Evolutionary conservation across 1,140 invertebrate genomes (phyloP).

Genomic region (Cylas formicarius): DNA sequence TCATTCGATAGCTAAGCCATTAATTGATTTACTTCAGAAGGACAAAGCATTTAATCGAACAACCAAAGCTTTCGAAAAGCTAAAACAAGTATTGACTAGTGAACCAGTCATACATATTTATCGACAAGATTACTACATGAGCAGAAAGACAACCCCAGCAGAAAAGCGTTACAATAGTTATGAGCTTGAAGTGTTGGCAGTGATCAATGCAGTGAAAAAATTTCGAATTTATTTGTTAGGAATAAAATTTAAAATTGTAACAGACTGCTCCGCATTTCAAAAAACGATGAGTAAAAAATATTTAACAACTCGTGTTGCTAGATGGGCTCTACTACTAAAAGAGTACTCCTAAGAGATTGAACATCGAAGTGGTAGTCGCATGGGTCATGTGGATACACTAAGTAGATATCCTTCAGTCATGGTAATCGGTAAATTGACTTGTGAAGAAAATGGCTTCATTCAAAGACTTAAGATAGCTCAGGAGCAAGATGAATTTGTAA

Average conservation of each 20-base stretch:
- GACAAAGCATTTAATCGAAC: constrained; percentile 14
- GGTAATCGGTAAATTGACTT: no score
- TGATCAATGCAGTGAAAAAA: constrained; percentile 28
- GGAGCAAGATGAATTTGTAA: constrained; percentile 19
- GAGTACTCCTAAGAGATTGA: constrained; percentile 36
- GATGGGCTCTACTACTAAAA: constrained; percentile 37
- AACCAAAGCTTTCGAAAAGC: constrained; percentile 25
- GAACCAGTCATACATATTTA: constrained; percentile 39
- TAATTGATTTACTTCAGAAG: constrained; percentile 24
- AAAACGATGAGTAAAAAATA: constrained; percentile 32
- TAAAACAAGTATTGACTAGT: constrained; percentile 18
- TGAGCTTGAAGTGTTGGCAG: constrained; percentile 10
- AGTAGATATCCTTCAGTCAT: constrained; percentile 33
- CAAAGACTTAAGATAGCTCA: constrained; percentile 15
- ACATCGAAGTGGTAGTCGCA: constrained; percentile 35
- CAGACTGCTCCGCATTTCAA: constrained; percentile 38
- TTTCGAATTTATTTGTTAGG: constrained; percentile 46
- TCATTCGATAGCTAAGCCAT: constrained; percentile 30
- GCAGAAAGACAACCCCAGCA: constrained; percentile 5
- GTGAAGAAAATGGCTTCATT: constrained; percentile 9
- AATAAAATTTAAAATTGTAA: constrained; percentile 43
- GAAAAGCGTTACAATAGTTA: constrained; percentile 3
- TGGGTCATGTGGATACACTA: constrained; percentile 39
- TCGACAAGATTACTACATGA: constrained; percentile 16
- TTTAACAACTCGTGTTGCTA: constrained; percentile 30